Conservation (phyloP, 2,797 vertebrate species). For the Dromococcyx pavoninus region DNA sequence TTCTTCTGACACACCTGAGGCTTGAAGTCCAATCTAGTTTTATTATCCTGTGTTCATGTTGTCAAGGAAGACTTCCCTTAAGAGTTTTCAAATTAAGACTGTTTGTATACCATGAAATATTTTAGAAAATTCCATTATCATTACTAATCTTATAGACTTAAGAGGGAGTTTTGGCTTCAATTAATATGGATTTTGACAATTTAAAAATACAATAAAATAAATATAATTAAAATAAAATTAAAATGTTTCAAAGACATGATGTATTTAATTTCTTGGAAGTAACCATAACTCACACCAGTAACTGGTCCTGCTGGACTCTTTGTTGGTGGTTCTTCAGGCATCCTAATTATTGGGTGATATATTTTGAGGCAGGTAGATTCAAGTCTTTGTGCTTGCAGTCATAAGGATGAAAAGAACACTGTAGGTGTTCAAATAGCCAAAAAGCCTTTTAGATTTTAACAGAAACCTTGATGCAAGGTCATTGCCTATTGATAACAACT, state of each 20-base stretch:
- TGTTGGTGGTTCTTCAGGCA: background rate
- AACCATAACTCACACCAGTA: background rate
- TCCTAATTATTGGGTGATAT: background rate
- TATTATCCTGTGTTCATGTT: background rate
- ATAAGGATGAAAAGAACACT: background rate
- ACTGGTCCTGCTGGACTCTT: background rate
- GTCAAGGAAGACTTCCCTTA: background rate
- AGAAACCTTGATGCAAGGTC: background rate
- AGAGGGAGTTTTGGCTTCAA: background rate
- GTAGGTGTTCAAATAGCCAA: background rate
- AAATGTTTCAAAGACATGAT: background rate
- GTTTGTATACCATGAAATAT: too few species aligned
- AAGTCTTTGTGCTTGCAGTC: background rate
- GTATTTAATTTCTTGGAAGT: background rate
- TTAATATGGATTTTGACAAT: background rate
- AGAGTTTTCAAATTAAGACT: background rate
- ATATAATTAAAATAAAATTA: too few species aligned
- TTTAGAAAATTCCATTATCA: too few species aligned
- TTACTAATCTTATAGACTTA: background rate
- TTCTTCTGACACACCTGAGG: background rate
- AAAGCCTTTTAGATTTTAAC: background rate
- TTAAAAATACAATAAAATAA: background rate
- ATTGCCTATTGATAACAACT: background rate
- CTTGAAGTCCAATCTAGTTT: background rate
- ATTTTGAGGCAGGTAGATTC: background rate